A percentile compares a stretch with the other conserved stretches of the same genome.
These are phyloP conservation scores for Harlomillsia oculata DNA, from an alignment of 1,140 invertebrate species.

Conservation along the genomic window DNA sequence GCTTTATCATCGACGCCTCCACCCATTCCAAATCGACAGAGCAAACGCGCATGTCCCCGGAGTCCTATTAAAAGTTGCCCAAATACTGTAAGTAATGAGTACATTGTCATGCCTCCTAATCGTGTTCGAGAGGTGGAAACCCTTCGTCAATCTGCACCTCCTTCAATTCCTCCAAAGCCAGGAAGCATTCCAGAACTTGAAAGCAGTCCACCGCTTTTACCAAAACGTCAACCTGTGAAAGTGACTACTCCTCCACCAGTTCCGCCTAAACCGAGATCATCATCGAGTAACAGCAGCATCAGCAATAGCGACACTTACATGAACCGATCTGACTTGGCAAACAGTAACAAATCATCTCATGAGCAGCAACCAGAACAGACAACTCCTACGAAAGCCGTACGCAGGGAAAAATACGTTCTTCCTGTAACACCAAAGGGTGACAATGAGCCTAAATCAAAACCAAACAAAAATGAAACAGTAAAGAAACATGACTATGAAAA, in stretches of 20 bases:
- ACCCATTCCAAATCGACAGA: conserved; percentile 20
- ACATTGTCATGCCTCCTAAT: conserved; percentile 31
- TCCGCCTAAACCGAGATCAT: conserved; percentile 29
- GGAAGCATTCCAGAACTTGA: conserved; percentile 1
- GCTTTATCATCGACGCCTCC: not conserved
- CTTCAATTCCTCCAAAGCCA: not conserved
- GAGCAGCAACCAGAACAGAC: too few relatives aligned
- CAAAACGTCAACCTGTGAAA: conserved; percentile 15
- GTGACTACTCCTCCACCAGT: conserved; percentile 25
- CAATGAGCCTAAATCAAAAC: too few relatives aligned
- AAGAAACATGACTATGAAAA: too few relatives aligned
- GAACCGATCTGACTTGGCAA: too few relatives aligned
- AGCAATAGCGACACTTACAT: too few relatives aligned
- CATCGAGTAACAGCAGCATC: too few relatives aligned
- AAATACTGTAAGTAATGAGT: conserved; percentile 6
- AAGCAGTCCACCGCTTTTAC: conserved; percentile 27
- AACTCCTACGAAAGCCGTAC: too few relatives aligned
- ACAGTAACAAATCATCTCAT: too few relatives aligned
- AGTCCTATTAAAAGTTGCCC: not conserved
- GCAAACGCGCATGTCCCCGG: not conserved
- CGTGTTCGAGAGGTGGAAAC: conserved; percentile 18
- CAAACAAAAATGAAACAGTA: too few relatives aligned
- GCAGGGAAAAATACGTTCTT: too few relatives aligned
- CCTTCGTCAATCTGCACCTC: too few relatives aligned
- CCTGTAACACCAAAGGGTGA: too few relatives aligned